Evolutionary conservation across 2,888 invertebrate species (phyloP), one percentile per base, ranked within the genome.

Genomic region (Cheilosia grossa): DNA sequence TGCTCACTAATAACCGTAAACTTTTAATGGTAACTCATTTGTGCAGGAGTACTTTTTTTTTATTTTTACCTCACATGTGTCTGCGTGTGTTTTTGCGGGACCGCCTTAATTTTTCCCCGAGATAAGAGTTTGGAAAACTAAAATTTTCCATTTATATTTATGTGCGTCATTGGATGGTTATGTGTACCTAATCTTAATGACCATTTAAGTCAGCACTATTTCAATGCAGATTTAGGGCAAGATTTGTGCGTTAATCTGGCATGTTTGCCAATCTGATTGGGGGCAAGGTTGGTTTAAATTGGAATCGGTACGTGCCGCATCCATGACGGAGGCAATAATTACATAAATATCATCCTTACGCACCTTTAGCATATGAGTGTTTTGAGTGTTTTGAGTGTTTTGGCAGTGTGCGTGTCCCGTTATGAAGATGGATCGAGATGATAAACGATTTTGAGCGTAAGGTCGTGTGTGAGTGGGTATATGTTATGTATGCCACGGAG

Each of bases 161-260:
- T 54, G 56, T 58, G 30, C 49, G 37, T 56, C 69, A 58, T 61
- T 30, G 42, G 58, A 59, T 33, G 37, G 13, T 0, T 37, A 17
- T 15, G 49, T 69, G 49, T 70, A 40, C 51, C 30, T 61, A 72
- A 72, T 72, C 72, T 72, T 72, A 72, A 72, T 72, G 72, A 72
- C 72, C 61, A 59, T 72, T 72, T 56, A 61, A 72, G 72, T 72
- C 53, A 61, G 53, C 61, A 40, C 51, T 59, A 72, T 37, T 27
- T 30, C 40, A 61, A 61, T 72, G 53, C 19, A 27, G 27, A 72
- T 61, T 49, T 40, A n/a, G 59, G 13, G 24, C 51, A 6, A 64
- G 64, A 49, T 70, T 54, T 56, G 44, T 42, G 17, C 17, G 66
- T 54, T 53, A 66, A 66, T 66, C 51, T 56, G 59, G 17, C 58